These are phyloP conservation scores for Nomada ruficornis DNA, from an alignment of 2,888 invertebrate species.

Conservation along the genomic window DNA sequence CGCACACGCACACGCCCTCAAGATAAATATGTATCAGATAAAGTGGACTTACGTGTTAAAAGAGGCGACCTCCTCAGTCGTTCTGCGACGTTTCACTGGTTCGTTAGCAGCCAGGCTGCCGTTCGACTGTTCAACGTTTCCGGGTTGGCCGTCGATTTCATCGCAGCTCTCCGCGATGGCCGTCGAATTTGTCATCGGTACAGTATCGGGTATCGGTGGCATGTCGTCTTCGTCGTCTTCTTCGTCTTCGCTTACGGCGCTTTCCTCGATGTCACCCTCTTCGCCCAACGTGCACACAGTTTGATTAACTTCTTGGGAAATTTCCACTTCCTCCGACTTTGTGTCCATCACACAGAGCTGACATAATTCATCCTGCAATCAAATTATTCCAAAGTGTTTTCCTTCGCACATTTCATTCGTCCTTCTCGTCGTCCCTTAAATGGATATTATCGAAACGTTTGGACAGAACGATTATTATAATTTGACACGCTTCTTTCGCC, in stretches of 20 bases:
- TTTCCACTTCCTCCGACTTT: conserved; percentile 68
- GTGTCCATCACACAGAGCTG: conserved; percentile 81
- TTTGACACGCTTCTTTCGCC: neutral
- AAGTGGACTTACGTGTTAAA: conserved; percentile 77
- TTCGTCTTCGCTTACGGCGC: conserved; percentile 72
- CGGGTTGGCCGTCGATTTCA: conserved; percentile 76
- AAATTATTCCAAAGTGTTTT: neutral
- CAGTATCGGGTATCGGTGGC: conserved; percentile 80
- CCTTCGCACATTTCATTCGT: neutral
- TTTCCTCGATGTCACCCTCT: conserved; percentile 79
- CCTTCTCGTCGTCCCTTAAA: no score
- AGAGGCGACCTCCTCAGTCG: conserved; percentile 74
- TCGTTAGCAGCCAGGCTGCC: conserved; percentile 47
- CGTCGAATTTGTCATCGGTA: conserved; percentile 74
- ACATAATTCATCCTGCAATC: conserved; percentile 82
- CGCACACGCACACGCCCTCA: conserved; percentile 1
- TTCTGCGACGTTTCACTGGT: conserved; percentile 73
- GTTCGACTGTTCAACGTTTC: conserved; percentile 58
- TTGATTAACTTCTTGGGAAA: conserved; percentile 55
- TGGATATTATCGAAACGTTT: no score
- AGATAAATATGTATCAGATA: conserved; percentile 40
- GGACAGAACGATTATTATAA: no score
- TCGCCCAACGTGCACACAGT: conserved; percentile 68
- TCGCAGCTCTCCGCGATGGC: conserved; percentile 74
- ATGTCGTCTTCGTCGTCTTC: conserved; percentile 78